Percentiles rank a stretch among this genome's conserved stretches.
phyloP scores from a whole-genome alignment of 1,140 invertebrate genomes.

The Rhagoletis zephyria region DNA sequence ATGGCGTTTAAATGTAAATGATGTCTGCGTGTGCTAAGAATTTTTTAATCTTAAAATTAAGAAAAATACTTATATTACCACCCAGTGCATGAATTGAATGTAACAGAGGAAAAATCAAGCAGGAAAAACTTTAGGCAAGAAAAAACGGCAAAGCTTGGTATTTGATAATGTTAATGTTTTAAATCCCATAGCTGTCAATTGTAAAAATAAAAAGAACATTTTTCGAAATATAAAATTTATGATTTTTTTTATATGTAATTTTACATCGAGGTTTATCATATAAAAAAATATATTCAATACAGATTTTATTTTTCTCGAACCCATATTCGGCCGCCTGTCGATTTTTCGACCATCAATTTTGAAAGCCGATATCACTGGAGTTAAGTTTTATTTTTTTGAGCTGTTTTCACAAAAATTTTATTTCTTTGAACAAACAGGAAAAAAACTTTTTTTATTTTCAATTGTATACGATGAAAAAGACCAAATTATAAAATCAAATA shows the following conservation, averaged over 20 bases:
- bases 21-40: background rate
- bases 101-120: background rate
- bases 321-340: too few relatives aligned
- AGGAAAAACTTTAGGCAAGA: background rate
- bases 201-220: background rate
- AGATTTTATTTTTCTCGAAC: too few relatives aligned
- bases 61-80: background rate
- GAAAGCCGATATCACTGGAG: too few relatives aligned
- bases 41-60: background rate
- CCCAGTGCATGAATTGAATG: background rate
- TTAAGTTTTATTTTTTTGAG: too few relatives aligned
- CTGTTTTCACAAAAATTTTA: too few relatives aligned
- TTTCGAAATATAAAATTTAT: background rate
- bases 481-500: too few relatives aligned
- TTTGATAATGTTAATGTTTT: background rate
- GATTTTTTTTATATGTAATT: background rate
- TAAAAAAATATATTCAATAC: background rate
- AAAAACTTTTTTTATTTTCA: too few relatives aligned
- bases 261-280: background rate
- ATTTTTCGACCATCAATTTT: too few relatives aligned
- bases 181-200: slow-evolving; percentile 25
- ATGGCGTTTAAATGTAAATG: background rate
- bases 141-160: background rate
- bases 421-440: too few relatives aligned
- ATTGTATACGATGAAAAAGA: too few relatives aligned